Evolutionary conservation across 2,113 vertebrate species (phyloP).

Genomic region (Carassius auratus): DNA sequence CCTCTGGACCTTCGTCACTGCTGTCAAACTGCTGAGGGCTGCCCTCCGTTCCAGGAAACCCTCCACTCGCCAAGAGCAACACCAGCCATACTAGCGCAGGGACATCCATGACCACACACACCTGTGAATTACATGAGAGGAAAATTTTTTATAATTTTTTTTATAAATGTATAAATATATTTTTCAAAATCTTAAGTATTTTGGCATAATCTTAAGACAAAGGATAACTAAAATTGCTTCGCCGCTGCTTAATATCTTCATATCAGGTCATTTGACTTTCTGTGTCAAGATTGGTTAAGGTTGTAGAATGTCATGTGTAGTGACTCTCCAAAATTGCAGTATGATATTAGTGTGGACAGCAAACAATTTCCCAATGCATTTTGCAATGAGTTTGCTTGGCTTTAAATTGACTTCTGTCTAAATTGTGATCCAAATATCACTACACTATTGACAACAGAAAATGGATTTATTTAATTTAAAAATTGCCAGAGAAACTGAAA

Average conservation of each 20-base stretch:
- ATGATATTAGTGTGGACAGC: neutral
- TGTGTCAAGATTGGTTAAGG: neutral
- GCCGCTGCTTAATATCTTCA: neutral
- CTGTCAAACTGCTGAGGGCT: constrained; percentile 77
- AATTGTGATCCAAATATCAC: neutral
- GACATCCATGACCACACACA: constrained; percentile 70
- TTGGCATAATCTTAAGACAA: neutral
- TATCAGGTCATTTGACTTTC: neutral
- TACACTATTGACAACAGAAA: neutral
- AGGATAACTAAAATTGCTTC: neutral
- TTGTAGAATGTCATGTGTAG: neutral
- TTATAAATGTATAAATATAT: neutral
- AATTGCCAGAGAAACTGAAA: too few species aligned
- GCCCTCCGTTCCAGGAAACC: constrained; percentile 49
- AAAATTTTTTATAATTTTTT: neutral
- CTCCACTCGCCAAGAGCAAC: constrained; percentile 74
- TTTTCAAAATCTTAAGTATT: neutral
- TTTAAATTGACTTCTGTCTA: neutral
- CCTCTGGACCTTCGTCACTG: constrained; percentile 75
- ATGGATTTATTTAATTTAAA: too few species aligned
- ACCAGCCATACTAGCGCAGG: constrained; percentile 74
- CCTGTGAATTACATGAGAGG: constrained; percentile 31
- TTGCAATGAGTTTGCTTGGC: neutral
- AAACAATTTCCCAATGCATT: neutral
- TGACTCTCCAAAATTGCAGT: neutral